Base-by-base conservation (phyloP, 2,797 vertebrate species). In the Sebastes umbrosus region DNA sequence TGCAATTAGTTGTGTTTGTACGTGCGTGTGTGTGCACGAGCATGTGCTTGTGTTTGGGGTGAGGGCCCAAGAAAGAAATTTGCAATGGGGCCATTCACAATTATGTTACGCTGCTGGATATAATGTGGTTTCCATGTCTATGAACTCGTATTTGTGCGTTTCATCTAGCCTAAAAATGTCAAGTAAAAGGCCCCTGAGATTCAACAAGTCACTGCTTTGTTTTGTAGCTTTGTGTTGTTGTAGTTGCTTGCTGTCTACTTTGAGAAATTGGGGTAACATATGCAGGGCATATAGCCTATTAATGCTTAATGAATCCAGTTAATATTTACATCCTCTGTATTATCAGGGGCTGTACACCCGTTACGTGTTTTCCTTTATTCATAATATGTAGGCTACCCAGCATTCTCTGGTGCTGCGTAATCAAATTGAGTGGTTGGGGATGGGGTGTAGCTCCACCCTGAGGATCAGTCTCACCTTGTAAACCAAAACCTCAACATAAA, bases 401-500 rank as follows among this genome's bases (percentile, higher is more conserved):
- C 16, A 1, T 57, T 57, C 22, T 69, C 18, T 50, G 31, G 22
- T 52, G 29, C 12, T 43, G 39, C 5, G 11, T 76, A 83, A 81
- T 86, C 57, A 79, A 43, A 67, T 20, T 27, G 36, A 82, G 52
- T 80, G 12, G 58, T 76, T 31, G 22, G 24, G 46, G 43, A 77
- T 46, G 25, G 8, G 36, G 16, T 52, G 34, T 27, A 36, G 67
- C 52, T 59, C 31, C 36, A 76, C 59, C 31, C 46, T 58, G 46
- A 77, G 13, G 16, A 69, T 31, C 65, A 50, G 57, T 60, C 36
- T 70, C 27, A 12, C 55, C 57, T 60, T 32, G 25, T 65, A 77
- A 83, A 75, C 22, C 50, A 16, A 10, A 54, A 34, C 70, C 60
- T 77, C 24, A 73, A 32, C 24, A 34, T 14, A 32, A 58, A 5